phyloP scores from a whole-genome alignment of 2,888 invertebrate species.

The Unio pictorum region DNA sequence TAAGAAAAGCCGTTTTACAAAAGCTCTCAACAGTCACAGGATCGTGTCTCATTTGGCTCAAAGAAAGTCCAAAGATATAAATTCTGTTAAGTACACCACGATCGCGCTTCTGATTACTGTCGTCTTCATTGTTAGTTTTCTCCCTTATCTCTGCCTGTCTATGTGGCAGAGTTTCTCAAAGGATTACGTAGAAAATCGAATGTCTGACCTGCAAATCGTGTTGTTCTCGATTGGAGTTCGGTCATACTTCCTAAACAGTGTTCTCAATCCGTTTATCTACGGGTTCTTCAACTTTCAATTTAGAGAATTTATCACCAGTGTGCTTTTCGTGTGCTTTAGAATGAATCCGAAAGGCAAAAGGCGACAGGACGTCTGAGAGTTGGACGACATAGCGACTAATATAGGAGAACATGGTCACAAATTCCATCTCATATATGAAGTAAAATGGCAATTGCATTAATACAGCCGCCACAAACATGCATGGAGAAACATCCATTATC shows the following conservation, averaged over 20 bases:
- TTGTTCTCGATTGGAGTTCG: slow-evolving; percentile 22
- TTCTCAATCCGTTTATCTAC: slow-evolving; percentile 25
- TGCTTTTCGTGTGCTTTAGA: too few species aligned
- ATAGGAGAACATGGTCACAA: too few species aligned
- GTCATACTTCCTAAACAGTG: slow-evolving; percentile 25
- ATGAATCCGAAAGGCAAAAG: too few species aligned
- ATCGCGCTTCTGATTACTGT: slow-evolving; percentile 27
- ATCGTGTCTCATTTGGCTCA: too few species aligned
- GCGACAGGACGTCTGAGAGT: too few species aligned
- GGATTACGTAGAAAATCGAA: slow-evolving; percentile 14
- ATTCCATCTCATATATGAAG: too few species aligned
- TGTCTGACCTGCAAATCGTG: slow-evolving; percentile 12
- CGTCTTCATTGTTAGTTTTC: slow-evolving; percentile 27
- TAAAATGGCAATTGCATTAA: too few species aligned
- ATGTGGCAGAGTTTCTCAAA: slow-evolving; percentile 18
- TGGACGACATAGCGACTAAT: too few species aligned
- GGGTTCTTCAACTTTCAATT: slow-evolving; percentile 32
- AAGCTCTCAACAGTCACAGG: too few species aligned
- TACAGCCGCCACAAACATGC: too few species aligned
- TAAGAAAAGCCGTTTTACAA: too few species aligned
- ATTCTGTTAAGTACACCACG: slow-evolving; percentile 37
- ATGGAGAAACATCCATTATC: too few species aligned
- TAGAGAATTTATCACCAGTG: slow-evolving; percentile 7
- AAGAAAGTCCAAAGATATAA: slow-evolving; percentile 10
- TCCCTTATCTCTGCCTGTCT: slow-evolving; percentile 21